A percentile compares a stretch with the other conserved stretches of the same genome.
These are phyloP conservation scores for Sebastes variabilis DNA, from an alignment of 2,797 vertebrate genomes.

Conservation along the genomic window DNA sequence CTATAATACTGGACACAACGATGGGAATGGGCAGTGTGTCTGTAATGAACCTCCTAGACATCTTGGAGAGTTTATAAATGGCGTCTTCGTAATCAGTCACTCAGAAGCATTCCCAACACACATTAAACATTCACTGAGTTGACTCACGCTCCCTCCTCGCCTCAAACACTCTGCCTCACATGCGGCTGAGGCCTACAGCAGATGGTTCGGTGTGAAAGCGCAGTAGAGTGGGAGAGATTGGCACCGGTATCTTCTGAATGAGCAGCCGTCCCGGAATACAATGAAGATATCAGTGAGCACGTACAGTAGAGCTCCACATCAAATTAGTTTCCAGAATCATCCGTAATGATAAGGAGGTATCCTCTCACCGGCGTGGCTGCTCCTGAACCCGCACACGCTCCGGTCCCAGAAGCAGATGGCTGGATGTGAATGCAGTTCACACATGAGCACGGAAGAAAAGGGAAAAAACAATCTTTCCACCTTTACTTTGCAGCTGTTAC, in stretches of 20 bases:
- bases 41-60: background rate
- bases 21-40: background rate
- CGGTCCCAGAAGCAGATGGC: constrained; percentile 64
- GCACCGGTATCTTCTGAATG: constrained; percentile 13
- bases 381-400: background rate
- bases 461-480: constrained; percentile 39
- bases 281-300: constrained; percentile 52
- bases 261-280: constrained; percentile 25
- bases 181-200: constrained; percentile 15
- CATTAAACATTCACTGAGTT: constrained; percentile 1
- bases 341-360: constrained; percentile 39
- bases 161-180: background rate
- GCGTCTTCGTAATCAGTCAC: background rate
- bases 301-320: constrained; percentile 19
- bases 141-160: background rate
- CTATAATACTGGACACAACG: background rate
- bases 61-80: background rate
- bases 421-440: constrained; percentile 52
- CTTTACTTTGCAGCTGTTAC: constrained; percentile 62
- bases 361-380: constrained; percentile 12
- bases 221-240: constrained; percentile 50
- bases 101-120: background rate
- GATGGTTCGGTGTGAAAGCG: constrained; percentile 43
- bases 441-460: constrained; percentile 44
- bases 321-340: constrained; percentile 50